Conservation (phyloP, 92 coral and sea anemone species). For the Siderastrea radians region DNA sequence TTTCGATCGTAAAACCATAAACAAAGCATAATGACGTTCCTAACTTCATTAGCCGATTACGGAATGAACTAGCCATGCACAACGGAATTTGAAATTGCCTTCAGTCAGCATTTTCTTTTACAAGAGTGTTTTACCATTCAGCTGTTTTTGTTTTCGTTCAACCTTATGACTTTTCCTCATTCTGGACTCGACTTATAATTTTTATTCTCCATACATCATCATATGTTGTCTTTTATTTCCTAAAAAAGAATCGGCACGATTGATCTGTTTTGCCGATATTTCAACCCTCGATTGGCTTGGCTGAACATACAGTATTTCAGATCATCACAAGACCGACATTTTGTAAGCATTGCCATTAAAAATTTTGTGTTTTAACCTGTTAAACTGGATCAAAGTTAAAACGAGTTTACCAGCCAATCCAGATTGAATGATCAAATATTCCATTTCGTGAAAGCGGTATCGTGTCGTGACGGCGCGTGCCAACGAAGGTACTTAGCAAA, state of each 20-base stretch:
- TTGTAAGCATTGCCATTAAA: background rate
- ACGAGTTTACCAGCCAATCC: background rate
- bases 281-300: background rate
- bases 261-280: background rate
- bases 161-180: background rate
- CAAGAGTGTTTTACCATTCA: too few relatives aligned
- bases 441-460: background rate
- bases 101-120: background rate
- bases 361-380: background rate
- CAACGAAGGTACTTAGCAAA: conserved; percentile 21
- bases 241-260: background rate
- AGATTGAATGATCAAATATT: background rate
- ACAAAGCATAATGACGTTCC: background rate
- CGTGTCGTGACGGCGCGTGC: conserved; percentile 44
- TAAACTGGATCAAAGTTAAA: background rate
- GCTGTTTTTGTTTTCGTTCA: background rate
- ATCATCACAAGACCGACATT: background rate
- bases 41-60: background rate
- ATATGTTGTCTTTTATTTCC: background rate
- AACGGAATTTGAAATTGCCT: background rate
- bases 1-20: background rate
- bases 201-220: background rate
- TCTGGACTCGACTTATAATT: background rate
- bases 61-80: background rate
- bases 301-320: background rate